Evolutionary conservation across 2,888 invertebrate species (phyloP), one percentile per base, ranked within the genome.

Genomic region (Limnephilus auricula): DNA sequence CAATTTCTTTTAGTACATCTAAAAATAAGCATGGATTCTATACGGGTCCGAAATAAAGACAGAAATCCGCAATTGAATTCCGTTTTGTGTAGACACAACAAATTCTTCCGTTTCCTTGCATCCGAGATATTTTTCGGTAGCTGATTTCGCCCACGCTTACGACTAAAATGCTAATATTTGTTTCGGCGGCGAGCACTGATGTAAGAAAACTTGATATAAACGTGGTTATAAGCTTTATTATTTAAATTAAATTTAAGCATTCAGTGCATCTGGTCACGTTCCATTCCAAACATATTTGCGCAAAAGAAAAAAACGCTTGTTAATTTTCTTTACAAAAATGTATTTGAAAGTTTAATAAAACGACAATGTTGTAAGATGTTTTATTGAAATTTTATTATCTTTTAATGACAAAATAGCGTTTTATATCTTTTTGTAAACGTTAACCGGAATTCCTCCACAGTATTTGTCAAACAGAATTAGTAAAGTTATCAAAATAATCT

Each of bases 31-130:
- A 65, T 65, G 2, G 65, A 65, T 65, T 65, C 25, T 65, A 25
- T 9, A n/a, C 65, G 25, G 2, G 9, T 65, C 25, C 25, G 65
- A 65, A 9, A 65, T 65, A 25, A 65, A 25, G 25, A 65, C 9
- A 65, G 65, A 25, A 65, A 65, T n/a, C 25, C 65, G 65, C 65
- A 65, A 9, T 65, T 25, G n/a, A 65, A 25, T 25, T 65, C 25
- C 65, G 25, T 65, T 65, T n/a, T 65, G 9, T 25, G 25, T 87
- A 87, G 87, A 87, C 87, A 87, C 50, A 87, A 87, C 87, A 87
- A 87, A 87, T 87, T 87, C 87, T 65, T 87, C 12, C 87, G 65
- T 87, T 65, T 87, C 78, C 78, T 30, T 85, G 85, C 85, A 85
- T 40, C 40, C 30, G 85, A 30, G 30, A 85, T 25, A 65, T 65